phyloP scores from a whole-genome alignment of 2,113 vertebrate genomes.

The Glareola pratincola region DNA sequence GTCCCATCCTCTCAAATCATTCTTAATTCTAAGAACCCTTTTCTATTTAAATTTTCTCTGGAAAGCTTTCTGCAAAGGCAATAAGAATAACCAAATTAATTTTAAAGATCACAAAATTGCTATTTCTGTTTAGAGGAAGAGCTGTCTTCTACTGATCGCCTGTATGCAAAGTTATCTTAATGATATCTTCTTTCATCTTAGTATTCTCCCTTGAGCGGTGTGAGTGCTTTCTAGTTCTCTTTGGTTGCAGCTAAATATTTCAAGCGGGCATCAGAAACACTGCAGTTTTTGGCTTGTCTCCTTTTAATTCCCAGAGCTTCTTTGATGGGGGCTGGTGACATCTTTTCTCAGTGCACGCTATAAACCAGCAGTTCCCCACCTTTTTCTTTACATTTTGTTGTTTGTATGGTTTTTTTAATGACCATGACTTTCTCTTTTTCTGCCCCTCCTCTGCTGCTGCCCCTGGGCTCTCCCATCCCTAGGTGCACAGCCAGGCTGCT shows the following conservation, averaged over 20 bases:
- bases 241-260: slow-evolving; percentile 23
- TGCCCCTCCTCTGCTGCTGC: accelerated
- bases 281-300: neutral
- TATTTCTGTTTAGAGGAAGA: slow-evolving; percentile 11
- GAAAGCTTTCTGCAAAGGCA: slow-evolving; percentile 18
- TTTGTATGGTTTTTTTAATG: neutral
- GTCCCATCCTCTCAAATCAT: neutral
- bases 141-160: slow-evolving; percentile 11
- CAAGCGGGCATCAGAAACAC: neutral
- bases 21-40: neutral
- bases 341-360: accelerated
- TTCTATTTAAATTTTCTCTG: slow-evolving; percentile 11
- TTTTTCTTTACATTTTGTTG: neutral
- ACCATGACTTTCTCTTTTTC: neutral
- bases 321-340: neutral
- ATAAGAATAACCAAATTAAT: slow-evolving; percentile 25
- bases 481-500: accelerated
- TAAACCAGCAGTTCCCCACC: neutral
- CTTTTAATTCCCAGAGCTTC: neutral
- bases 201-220: slow-evolving; percentile 11
- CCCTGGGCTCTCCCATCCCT: accelerated
- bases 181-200: slow-evolving; percentile 43
- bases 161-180: slow-evolving; percentile 51
- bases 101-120: slow-evolving; percentile 38
- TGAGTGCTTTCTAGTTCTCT: slow-evolving; percentile 39